Base-by-base conservation (phyloP, 2,113 vertebrate genomes). In the Castor canadensis region DNA sequence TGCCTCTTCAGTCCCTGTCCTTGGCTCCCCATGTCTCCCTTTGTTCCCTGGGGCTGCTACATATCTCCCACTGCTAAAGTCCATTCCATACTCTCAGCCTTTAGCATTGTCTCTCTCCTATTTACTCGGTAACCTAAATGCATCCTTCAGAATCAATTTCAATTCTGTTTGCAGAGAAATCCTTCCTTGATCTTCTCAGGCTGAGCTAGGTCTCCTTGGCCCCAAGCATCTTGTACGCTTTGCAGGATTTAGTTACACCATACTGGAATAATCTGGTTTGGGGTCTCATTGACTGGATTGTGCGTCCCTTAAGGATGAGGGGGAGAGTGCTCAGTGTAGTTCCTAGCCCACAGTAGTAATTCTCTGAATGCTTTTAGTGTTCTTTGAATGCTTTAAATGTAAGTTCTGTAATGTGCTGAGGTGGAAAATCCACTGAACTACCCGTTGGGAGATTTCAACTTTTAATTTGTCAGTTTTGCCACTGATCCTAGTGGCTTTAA, bases 161-260 rank as follows among this genome's bases (percentile, higher is more conserved):
- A 26, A 62, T 92, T 73, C 66, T 95, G 54, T 62, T 82, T 86
- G 54, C 43, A 79, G 47, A 83, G 45, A 89, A 93, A 79, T 93
- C 43, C 64, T 88, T 64, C 40, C 43, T 85, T 49, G 28, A n/a
- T 47, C 60, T 13, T 54, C 38, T 1, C 4, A 86, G 66, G n/a
- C 66, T 82, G 72, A 88, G 28, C 60, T 45, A 64, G 85, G 20
- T 95, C 43, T 95, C 66, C 69, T 58, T 90, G 60, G 6, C 40
- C 43, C 30, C 10, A 81, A 60, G 35, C 13, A 35, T 45, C 82
- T 88, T n/a, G 26, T 32, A 49, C 24, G 47, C 35, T 86, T 77
- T 38, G 49, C 19, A 47, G 87, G 54, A 73, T 75, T 85, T 60
- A 35, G 32, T 94, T 81, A 66, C 11, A 49, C 32, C n/a, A 26